phyloP scores from a whole-genome alignment of 2,888 invertebrate genomes.

The Drosophila ochracea region DNA sequence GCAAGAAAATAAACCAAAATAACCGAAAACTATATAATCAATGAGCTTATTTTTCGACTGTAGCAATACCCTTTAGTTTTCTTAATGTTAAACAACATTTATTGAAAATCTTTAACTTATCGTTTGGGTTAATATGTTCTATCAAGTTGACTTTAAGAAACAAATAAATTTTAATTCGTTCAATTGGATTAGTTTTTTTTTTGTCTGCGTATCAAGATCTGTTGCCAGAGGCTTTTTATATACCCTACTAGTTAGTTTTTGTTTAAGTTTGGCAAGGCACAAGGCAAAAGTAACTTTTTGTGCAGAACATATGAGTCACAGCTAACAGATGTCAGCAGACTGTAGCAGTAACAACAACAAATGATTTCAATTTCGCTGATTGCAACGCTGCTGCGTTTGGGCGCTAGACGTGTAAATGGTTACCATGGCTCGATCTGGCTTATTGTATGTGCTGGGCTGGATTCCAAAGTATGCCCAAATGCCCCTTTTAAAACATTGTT shows the following conservation, averaged over 20 bases:
- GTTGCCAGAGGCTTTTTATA: conserved; percentile 19
- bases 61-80: conserved; percentile 36
- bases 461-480: conserved; percentile 73
- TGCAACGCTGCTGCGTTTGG: conserved; percentile 48
- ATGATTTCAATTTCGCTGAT: conserved; percentile 75
- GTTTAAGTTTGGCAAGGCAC: conserved; percentile 41
- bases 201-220: not conserved
- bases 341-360: conserved; percentile 41
- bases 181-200: not conserved
- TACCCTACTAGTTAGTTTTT: conserved; percentile 30
- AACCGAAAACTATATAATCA: conserved; percentile 29
- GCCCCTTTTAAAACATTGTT: conserved; percentile 71
- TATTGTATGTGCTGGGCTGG: conserved; percentile 63
- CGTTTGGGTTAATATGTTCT: not conserved
- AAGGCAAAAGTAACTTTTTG: conserved; percentile 45
- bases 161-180: not conserved
- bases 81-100: not conserved
- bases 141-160: too few species aligned
- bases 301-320: conserved; percentile 51
- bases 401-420: conserved; percentile 50
- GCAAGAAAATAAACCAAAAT: conserved; percentile 48
- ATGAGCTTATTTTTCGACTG: conserved; percentile 17
- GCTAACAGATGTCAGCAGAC: conserved; percentile 56
- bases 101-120: not conserved
- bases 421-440: conserved; percentile 53